These are phyloP conservation scores for Acanthurus leucopareius DNA, from an alignment of 2,797 vertebrate genomes.

Conservation along the genomic window DNA sequence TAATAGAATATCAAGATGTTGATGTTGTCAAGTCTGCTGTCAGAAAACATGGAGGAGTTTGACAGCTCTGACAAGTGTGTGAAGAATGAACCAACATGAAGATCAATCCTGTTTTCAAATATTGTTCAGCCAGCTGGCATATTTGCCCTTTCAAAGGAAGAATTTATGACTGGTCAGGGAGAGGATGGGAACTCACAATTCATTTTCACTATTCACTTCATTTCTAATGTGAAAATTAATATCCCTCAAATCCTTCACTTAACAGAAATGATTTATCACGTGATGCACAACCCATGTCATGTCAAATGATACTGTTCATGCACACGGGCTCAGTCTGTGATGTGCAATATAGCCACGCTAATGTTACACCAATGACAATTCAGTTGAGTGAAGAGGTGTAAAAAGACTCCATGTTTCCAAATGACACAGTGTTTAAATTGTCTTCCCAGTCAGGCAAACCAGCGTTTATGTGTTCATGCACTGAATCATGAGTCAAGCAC, in stretches of 20 bases:
- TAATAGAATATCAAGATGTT: constrained; percentile 80
- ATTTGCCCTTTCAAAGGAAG: constrained; percentile 76
- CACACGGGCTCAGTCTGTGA: not conserved
- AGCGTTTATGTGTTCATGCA: constrained; percentile 25
- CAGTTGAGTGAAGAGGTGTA: constrained; percentile 14
- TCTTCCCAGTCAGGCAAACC: constrained; percentile 21
- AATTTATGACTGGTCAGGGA: constrained; percentile 73
- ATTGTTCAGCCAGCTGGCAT: constrained; percentile 77
- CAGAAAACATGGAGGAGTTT: constrained; percentile 70
- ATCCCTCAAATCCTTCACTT: constrained; percentile 39
- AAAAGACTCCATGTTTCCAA: constrained; percentile 9
- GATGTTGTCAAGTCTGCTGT: constrained; percentile 75
- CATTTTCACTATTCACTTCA: constrained; percentile 65
- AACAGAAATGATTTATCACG: constrained; percentile 19
- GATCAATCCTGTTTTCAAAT: constrained; percentile 80
- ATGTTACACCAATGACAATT: constrained; percentile 15
- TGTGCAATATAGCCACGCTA: not conserved
- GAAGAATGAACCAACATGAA: constrained; percentile 75
- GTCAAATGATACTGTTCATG: constrained; percentile 16
- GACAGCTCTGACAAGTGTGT: constrained; percentile 81
- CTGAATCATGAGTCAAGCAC: constrained; percentile 39
- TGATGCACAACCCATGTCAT: constrained; percentile 15
- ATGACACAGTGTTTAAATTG: constrained; percentile 25
- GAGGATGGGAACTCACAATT: constrained; percentile 62
- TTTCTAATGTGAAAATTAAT: constrained; percentile 60